Evolutionary conservation across 2,888 invertebrate genomes (phyloP), one percentile per base, ranked within the genome.

Genomic region (Drosophila dives): DNA sequence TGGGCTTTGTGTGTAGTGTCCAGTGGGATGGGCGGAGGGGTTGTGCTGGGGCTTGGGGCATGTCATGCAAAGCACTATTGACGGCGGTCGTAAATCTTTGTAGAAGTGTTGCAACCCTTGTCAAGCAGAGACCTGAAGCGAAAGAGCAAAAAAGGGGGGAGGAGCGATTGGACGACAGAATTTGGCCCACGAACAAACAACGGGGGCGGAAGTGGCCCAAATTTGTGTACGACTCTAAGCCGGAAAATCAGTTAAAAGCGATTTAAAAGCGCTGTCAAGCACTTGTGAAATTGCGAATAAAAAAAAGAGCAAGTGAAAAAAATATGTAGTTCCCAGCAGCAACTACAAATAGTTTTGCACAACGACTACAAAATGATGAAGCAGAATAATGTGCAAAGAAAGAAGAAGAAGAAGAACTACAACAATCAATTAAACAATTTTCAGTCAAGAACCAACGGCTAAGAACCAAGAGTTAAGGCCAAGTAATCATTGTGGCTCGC

Each of bases 1-100:
- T 54, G 54, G 42, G 15, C 32, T 56, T 40, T 40, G 20, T 56
- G 29, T 55, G 55, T 55, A 42, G 42, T 42, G 56, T 42, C 56
- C 32, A 56, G 17, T 20, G 26, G 20, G 29, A n/a, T 5, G 11
- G 10, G 49, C 53, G 49, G 33, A 34, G 33, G 12, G 33, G 48
- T 29, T 29, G 12, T n/a, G 1, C 20, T 49, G 12, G 20, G 26
- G 0, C 38, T 59, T 50, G 42, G 65, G 64, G 77, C 80, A 55
- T 81, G 79, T 80, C 80, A 82, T 83, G 81, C 74, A 80, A 85
- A 85, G 85, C 89, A 84, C 88, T 89, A 87, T 89, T 85, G 85
- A 89, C 85, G 89, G 80, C 85, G 82, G 82, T 89, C 89, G 85
- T 85, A 85, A 85, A 89, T 85, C 89, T 90, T 86, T 80, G 81